These are phyloP conservation scores for Chloroclysta siterata DNA, from an alignment of 2,888 invertebrate genomes.

Conservation along the genomic window DNA sequence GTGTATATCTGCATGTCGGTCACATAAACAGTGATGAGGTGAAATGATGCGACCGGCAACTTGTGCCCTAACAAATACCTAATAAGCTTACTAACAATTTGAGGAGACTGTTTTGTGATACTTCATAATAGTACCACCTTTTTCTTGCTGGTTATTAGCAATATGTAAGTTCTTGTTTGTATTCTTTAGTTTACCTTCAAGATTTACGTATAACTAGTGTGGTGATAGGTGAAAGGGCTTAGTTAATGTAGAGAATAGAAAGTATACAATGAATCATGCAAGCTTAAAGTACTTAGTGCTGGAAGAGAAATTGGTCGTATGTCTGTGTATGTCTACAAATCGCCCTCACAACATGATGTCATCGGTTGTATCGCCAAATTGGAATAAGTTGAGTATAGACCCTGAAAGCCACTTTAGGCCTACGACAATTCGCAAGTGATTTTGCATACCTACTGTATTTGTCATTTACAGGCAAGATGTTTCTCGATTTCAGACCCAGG, in stretches of 20 bases:
- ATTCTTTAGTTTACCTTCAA: too few species aligned
- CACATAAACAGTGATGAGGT: too few species aligned
- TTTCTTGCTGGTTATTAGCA: too few species aligned
- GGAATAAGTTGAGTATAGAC: constrained; percentile 15
- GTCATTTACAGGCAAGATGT: constrained; percentile 10
- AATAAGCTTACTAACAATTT: too few species aligned
- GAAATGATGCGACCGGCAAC: too few species aligned
- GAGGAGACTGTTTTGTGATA: too few species aligned
- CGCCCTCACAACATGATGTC: constrained; percentile 55
- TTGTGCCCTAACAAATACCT: too few species aligned
- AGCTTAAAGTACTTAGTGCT: neutral
- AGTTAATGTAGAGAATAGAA: constrained; percentile 10
- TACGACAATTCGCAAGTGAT: constrained; percentile 8
- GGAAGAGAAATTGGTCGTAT: constrained; percentile 1
- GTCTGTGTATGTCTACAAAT: constrained; percentile 11
- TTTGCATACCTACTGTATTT: neutral
- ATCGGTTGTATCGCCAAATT: constrained; percentile 43
- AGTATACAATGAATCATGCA: constrained; percentile 18
- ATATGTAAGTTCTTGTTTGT: too few species aligned
- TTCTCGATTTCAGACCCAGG: neutral
- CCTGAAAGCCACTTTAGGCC: constrained; percentile 21
- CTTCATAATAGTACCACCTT: too few species aligned
- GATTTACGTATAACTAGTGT: neutral
- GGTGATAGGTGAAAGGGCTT: neutral
- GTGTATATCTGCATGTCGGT: too few species aligned